Conservation (phyloP, 2,797 vertebrate species). For the Poeciliopsis presidionis region DNA sequence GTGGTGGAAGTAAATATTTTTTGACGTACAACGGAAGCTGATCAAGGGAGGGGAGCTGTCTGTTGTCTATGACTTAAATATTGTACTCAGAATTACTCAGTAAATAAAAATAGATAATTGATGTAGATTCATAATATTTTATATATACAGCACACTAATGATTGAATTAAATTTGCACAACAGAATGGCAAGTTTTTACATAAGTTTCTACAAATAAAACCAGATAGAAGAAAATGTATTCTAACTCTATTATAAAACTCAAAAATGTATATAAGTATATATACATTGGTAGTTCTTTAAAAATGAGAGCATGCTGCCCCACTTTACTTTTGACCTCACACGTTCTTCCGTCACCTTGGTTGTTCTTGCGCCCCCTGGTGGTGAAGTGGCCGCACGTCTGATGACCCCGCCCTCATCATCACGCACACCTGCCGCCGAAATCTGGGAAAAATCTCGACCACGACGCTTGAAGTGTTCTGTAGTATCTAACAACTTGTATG, state of each 20-base stretch:
- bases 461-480: neutral
- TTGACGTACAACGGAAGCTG: neutral
- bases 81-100: neutral
- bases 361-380: neutral
- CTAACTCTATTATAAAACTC: neutral
- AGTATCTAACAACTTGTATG: neutral
- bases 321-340: neutral
- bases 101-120: neutral
- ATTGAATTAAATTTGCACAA: neutral
- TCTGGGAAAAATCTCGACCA: neutral
- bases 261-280: neutral
- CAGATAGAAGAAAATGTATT: neutral
- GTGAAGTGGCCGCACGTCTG: neutral
- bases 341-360: neutral
- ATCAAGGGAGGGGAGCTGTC: neutral
- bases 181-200: neutral
- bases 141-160: neutral
- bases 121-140: neutral
- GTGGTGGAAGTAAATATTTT: conserved; percentile 40
- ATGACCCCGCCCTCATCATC: neutral
- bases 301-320: neutral
- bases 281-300: neutral
- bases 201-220: neutral
- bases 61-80: neutral
- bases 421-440: neutral